Conservation (phyloP, 2,888 invertebrate species). For the Lapara coniferarum region DNA sequence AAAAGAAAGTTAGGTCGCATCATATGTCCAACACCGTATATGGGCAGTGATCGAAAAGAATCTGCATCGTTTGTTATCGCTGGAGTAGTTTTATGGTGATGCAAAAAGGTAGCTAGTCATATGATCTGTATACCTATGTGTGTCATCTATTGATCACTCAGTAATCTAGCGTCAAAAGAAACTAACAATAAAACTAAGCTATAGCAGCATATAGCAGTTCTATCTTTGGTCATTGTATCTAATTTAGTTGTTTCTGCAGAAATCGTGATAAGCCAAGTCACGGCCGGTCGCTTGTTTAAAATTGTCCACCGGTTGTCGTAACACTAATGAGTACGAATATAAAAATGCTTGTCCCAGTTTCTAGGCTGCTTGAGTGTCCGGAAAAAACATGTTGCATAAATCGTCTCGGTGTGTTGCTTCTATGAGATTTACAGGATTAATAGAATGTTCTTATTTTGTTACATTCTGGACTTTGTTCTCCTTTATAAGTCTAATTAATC, state of each 20-base stretch:
- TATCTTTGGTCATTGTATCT: background rate
- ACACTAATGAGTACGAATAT: constrained; percentile 37
- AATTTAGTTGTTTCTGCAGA: constrained; percentile 29
- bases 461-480: too few species aligned
- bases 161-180: too few species aligned
- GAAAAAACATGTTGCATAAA: constrained; percentile 46
- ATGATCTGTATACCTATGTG: too few species aligned
- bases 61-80: constrained; percentile 22
- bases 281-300: constrained; percentile 20
- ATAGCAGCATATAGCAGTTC: too few species aligned
- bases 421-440: constrained; percentile 47
- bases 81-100: too few species aligned
- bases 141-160: too few species aligned
- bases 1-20: too few species aligned
- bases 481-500: too few species aligned
- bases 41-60: background rate
- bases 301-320: constrained; percentile 22
- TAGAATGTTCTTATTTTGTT: too few species aligned
- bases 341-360: constrained; percentile 42
- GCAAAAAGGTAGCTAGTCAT: too few species aligned
- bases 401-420: constrained; percentile 43
- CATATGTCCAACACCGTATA: too few species aligned
- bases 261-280: constrained; percentile 6
- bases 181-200: too few species aligned
- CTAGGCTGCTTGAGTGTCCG: constrained; percentile 34